Conservation (phyloP, 2,888 invertebrate genomes). For the Anagyrus pseudococci region DNA sequence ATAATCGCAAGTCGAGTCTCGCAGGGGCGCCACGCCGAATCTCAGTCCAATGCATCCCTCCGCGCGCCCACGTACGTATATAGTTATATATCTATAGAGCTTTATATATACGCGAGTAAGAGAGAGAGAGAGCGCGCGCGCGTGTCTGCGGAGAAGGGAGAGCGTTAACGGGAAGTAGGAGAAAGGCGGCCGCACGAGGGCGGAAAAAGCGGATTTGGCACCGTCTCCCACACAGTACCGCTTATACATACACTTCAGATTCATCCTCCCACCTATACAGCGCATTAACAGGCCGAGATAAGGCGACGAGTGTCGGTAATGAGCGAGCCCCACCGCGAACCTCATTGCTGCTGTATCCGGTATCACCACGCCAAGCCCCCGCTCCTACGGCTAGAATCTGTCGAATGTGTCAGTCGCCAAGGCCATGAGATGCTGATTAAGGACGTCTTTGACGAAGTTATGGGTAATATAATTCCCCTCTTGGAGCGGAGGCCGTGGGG, state of each 20-base stretch:
- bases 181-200: too few species aligned
- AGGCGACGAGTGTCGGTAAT: conserved; percentile 23
- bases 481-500: too few species aligned
- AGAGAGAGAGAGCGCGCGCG: neutral
- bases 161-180: neutral
- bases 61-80: conserved; percentile 21
- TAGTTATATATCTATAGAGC: conserved; percentile 11
- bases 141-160: neutral
- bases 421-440: conserved; percentile 4
- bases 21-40: conserved; percentile 56
- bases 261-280: conserved; percentile 10
- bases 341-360: too few species aligned
- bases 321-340: too few species aligned
- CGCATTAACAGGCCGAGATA: conserved; percentile 28
- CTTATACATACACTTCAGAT: too few species aligned
- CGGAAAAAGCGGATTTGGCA: neutral
- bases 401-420: conserved; percentile 22
- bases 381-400: too few species aligned
- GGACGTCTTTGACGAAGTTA: conserved; percentile 24
- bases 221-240: too few species aligned
- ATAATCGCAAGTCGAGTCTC: conserved; percentile 63
- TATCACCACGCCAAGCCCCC: too few species aligned
- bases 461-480: neutral
- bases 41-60: conserved; percentile 57
- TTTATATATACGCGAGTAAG: neutral